Conservation (phyloP, 2,888 invertebrate species). For the Parnassius smintheus region DNA sequence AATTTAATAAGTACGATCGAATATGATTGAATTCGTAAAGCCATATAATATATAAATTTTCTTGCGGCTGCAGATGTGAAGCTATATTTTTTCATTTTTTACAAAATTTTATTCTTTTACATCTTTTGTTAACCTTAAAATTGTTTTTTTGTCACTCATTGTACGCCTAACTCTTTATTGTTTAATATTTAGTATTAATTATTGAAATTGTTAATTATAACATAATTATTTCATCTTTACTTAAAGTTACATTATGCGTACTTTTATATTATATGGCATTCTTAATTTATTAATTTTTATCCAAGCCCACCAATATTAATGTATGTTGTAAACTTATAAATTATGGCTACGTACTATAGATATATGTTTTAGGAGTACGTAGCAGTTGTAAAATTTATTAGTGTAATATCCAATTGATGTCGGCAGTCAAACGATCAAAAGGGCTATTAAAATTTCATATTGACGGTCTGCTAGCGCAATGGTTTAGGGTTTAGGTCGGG, state of each 20-base stretch:
- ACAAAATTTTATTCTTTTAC: no score
- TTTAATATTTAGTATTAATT: no score
- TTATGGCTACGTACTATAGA: conserved; percentile 3
- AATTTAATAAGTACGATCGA: neutral
- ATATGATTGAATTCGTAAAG: neutral
- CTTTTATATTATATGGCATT: no score
- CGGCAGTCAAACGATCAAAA: conserved; percentile 8
- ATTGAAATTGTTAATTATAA: no score
- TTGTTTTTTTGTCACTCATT: no score
- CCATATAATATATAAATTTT: conserved; percentile 1
- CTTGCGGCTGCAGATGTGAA: neutral
- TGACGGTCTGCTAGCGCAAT: no score
- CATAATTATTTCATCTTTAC: no score
- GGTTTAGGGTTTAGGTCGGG: no score
- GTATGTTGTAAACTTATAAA: conserved; percentile 12
- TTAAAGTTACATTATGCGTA: no score
- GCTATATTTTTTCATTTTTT: neutral
- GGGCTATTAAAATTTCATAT: neutral
- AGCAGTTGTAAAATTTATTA: conserved; percentile 21
- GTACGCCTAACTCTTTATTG: no score
- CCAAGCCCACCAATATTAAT: neutral
- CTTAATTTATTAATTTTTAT: no score
- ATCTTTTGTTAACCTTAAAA: no score
- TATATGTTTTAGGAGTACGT: conserved; percentile 4
- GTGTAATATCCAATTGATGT: conserved; percentile 9